These are phyloP conservation scores for Cyphomyrmex costatus DNA, from an alignment of 1,140 invertebrate genomes.

Conservation along the genomic window DNA sequence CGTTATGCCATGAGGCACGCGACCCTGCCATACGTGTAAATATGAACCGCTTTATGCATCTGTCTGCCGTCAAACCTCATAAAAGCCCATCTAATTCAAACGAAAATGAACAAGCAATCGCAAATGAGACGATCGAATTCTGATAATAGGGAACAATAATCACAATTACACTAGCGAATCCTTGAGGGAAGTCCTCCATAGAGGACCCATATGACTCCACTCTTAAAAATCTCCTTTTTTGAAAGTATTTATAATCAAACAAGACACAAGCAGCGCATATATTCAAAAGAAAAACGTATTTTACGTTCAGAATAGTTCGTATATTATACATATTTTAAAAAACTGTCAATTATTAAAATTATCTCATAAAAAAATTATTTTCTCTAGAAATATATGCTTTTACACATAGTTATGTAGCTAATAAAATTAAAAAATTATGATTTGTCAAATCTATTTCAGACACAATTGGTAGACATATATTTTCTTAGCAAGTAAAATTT, in stretches of 20 bases:
- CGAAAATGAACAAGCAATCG: slow-evolving; percentile 23
- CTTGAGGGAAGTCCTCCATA: too few relatives aligned
- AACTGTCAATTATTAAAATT: too few relatives aligned
- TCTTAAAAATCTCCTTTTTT: neutral
- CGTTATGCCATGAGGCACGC: slow-evolving; percentile 83
- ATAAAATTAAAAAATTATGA: too few relatives aligned
- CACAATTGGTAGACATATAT: neutral
- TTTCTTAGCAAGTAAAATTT: neutral
- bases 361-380: too few relatives aligned
- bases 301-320: too few relatives aligned
- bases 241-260: too few relatives aligned
- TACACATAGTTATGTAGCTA: too few relatives aligned
- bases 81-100: neutral
- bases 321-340: too few relatives aligned
- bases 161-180: neutral
- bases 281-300: too few relatives aligned
- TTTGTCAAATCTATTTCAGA: neutral
- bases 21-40: slow-evolving; percentile 79
- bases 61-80: slow-evolving; percentile 50
- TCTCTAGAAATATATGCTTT: too few relatives aligned
- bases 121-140: neutral
- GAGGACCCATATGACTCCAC: too few relatives aligned
- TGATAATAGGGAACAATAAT: slow-evolving; percentile 31
- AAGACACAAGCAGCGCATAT: neutral
- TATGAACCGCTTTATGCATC: slow-evolving; percentile 76